These are phyloP conservation scores for Siniperca undulata DNA, from an alignment of 2,797 vertebrate species.

Conservation along the genomic window DNA sequence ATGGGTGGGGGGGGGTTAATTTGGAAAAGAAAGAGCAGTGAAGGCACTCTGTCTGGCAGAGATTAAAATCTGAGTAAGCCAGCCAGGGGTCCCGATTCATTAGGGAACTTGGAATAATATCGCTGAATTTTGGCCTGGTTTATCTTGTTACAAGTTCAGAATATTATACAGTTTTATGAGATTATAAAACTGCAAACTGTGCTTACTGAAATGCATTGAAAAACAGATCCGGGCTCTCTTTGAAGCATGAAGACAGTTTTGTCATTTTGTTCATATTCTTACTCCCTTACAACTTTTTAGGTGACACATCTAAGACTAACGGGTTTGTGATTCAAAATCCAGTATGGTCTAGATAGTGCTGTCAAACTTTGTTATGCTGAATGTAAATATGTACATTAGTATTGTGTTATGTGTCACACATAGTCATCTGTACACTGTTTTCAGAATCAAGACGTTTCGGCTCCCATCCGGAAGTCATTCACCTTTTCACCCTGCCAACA, in stretches of 20 bases:
- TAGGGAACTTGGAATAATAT: constrained; percentile 12
- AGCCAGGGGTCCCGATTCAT: constrained; percentile 36
- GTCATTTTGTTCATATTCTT: neutral
- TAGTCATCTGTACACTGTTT: too few species aligned
- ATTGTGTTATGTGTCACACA: neutral
- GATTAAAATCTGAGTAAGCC: constrained; percentile 41
- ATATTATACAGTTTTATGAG: neutral
- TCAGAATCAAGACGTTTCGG: too few species aligned
- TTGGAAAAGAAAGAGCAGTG: constrained; percentile 52
- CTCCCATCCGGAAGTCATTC: too few species aligned
- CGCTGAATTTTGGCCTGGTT: neutral
- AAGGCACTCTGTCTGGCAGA: constrained; percentile 45
- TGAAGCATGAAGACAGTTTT: neutral
- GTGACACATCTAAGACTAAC: neutral
- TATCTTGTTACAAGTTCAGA: neutral
- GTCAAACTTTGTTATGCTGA: neutral
- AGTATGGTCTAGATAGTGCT: neutral
- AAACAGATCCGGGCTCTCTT: neutral
- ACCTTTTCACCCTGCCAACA: neutral
- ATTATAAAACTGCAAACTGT: neutral
- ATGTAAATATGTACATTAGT: neutral
- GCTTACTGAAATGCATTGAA: neutral
- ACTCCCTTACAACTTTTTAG: neutral
- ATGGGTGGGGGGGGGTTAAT: constrained; percentile 40
- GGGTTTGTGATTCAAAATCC: neutral